Conservation (phyloP, 1,140 invertebrate species). For the Dinoponera quadriceps region DNA sequence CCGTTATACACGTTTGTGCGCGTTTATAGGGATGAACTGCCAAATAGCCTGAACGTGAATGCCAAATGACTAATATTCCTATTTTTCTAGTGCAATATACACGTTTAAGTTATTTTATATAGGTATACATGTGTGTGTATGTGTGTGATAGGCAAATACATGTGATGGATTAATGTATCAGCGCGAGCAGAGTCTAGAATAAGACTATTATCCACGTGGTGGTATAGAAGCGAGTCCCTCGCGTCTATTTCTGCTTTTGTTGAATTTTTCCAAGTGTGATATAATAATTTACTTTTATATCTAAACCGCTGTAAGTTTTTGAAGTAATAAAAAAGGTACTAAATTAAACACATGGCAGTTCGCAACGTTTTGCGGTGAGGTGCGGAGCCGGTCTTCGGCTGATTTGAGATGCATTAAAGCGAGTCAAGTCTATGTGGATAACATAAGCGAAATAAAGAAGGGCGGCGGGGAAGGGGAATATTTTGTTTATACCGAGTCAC, state of each 20-base stretch:
- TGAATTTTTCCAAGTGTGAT: constrained; percentile 2
- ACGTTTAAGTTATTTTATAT: constrained; percentile 66
- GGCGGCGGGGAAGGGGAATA: no score
- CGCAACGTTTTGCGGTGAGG: no score
- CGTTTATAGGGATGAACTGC: constrained; percentile 64
- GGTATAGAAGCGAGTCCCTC: no score
- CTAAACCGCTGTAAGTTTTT: constrained; percentile 10
- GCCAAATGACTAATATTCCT: constrained; percentile 77
- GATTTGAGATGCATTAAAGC: no score
- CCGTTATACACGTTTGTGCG: not conserved
- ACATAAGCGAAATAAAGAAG: no score
- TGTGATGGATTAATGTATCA: constrained; percentile 22
- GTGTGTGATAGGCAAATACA: constrained; percentile 10
- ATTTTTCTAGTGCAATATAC: constrained; percentile 64
- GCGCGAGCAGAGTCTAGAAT: constrained; percentile 1
- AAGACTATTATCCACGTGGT: not conserved
- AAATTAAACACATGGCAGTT: no score
- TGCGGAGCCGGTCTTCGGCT: no score
- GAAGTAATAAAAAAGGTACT: no score
- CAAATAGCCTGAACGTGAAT: constrained; percentile 72
- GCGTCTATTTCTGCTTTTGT: not conserved
- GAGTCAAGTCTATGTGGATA: no score
- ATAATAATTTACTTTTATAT: constrained; percentile 28
- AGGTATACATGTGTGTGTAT: constrained; percentile 7
- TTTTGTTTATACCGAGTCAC: no score